A percentile compares a stretch with the other conserved stretches of the same genome.
phyloP scores from a whole-genome alignment of 2,797 vertebrate genomes.

The Gambelia wislizenii region DNA sequence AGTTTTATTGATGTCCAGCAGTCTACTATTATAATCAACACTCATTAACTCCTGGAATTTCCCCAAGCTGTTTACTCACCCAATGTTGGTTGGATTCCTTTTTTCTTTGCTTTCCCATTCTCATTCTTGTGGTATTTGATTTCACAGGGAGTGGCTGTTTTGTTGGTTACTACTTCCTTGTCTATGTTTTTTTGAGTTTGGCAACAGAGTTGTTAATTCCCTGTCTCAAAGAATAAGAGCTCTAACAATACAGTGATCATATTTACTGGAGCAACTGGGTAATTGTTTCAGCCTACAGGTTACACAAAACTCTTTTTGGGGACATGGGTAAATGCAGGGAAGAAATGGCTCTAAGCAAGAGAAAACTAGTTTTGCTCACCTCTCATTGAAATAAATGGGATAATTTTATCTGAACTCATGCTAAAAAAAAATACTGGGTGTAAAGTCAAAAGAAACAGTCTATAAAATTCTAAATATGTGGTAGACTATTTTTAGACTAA shows the following conservation, averaged over 20 bases:
- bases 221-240: not conserved
- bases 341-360: not conserved
- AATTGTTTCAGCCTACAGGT: too few species aligned
- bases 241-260: not conserved
- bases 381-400: too few species aligned
- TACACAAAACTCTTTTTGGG: too few species aligned
- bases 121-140: slow-evolving; percentile 44
- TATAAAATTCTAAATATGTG: too few species aligned
- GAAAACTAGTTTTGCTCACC: not conserved
- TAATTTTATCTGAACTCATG: not conserved
- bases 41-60: slow-evolving; percentile 18
- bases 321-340: not conserved
- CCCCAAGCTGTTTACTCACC: slow-evolving; percentile 52
- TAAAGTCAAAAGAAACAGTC: too few species aligned
- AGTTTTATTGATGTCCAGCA: slow-evolving; percentile 1
- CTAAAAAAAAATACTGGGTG: too few species aligned
- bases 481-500: too few species aligned
- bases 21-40: not conserved
- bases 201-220: slow-evolving; percentile 53
- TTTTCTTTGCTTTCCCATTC: not conserved
- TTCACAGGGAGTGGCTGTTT: slow-evolving; percentile 63
- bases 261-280: not conserved
- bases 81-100: slow-evolving; percentile 42
- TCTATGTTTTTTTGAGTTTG: slow-evolving; percentile 56
- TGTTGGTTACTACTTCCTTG: slow-evolving; percentile 46